Conservation (phyloP, 1,140 invertebrate species). For the Drosophila oshimai region DNA sequence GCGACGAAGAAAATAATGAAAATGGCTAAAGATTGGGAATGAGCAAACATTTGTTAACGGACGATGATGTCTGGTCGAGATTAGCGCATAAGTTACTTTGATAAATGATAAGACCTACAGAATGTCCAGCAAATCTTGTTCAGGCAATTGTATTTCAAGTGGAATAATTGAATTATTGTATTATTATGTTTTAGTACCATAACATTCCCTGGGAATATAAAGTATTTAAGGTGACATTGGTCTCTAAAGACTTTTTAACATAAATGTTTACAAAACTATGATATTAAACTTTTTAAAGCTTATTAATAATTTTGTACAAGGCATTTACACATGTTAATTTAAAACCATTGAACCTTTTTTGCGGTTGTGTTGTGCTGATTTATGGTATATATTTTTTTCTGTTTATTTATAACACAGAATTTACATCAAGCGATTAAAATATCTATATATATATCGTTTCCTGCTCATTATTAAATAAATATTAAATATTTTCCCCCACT, state of each 20-base stretch:
- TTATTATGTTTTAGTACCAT: background rate
- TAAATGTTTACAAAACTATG: too few species aligned
- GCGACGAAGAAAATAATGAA: conserved; percentile 29
- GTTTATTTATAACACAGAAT: too few species aligned
- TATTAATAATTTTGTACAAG: too few species aligned
- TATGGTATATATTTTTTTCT: too few species aligned
- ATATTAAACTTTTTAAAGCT: too few species aligned
- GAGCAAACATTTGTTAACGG: conserved; percentile 36
- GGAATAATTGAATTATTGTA: background rate
- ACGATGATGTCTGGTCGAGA: conserved; percentile 58
- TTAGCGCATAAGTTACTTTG: conserved; percentile 24
- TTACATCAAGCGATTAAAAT: too few species aligned
- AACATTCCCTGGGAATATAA: too few species aligned
- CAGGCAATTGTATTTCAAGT: background rate
- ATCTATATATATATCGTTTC: background rate
- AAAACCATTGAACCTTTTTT: too few species aligned
- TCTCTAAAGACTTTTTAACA: too few species aligned
- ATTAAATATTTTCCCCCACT: background rate
- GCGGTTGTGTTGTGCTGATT: too few species aligned
- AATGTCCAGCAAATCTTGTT: background rate
- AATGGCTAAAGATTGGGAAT: background rate
- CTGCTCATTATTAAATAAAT: background rate
- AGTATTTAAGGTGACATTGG: too few species aligned
- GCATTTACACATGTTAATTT: too few species aligned
- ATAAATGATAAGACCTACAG: conserved; percentile 14